Evolutionary conservation across 2,888 invertebrate species (phyloP).

Genomic region (Rhorus exstirpatorius): DNA sequence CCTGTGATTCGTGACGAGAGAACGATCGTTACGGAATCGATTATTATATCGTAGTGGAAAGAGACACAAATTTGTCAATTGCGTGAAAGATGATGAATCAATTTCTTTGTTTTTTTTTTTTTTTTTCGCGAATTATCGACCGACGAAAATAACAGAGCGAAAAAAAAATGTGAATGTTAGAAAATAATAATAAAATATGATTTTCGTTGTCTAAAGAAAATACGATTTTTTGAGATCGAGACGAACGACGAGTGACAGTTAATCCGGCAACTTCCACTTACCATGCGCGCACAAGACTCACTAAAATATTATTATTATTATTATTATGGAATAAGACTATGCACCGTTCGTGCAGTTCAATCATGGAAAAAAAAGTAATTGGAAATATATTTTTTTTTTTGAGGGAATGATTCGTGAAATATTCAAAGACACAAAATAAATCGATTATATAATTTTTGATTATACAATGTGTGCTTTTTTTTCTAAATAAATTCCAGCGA

Average conservation of each 20-base stretch:
- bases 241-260: constrained; percentile 38
- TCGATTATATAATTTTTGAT: too few relatives aligned
- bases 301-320: constrained; percentile 76
- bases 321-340: constrained; percentile 80
- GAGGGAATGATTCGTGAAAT: background rate
- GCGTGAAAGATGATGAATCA: constrained; percentile 3
- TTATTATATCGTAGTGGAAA: constrained; percentile 20
- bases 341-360: constrained; percentile 83
- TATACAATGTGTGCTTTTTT: background rate
- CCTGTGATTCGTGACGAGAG: constrained; percentile 17
- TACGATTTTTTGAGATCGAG: constrained; percentile 20
- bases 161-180: background rate
- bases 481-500: constrained; percentile 31
- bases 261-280: constrained; percentile 82
- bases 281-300: constrained; percentile 81
- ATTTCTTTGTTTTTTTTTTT: background rate
- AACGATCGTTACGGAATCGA: constrained; percentile 43
- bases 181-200: constrained; percentile 14
- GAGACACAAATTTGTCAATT: constrained; percentile 13
- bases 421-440: background rate
- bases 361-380: constrained; percentile 42
- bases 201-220: constrained; percentile 1
- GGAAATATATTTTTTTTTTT: background rate
- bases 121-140: constrained; percentile 29
- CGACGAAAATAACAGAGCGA: background rate